Conservation (phyloP, 2,797 vertebrate genomes). For the Cyprinella venusta region DNA sequence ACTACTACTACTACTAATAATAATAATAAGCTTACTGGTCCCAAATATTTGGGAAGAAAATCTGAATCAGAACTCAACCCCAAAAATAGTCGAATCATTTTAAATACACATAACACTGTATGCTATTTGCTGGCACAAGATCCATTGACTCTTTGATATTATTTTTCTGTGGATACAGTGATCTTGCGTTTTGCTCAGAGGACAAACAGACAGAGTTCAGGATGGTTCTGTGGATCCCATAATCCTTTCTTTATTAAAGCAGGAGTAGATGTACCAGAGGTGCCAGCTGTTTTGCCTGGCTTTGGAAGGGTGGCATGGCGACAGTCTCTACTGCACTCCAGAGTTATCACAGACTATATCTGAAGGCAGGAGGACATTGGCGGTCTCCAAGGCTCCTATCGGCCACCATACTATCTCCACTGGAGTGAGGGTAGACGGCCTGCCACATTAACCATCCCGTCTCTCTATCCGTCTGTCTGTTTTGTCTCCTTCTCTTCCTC, state of each 20-base stretch:
- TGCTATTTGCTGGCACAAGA: not conserved
- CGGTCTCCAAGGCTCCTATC: constrained; percentile 97
- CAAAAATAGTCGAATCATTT: not conserved
- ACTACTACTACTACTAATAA: too few relatives aligned
- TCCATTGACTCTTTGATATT: constrained; percentile 15
- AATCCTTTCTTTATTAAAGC: constrained; percentile 60
- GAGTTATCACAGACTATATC: constrained; percentile 51
- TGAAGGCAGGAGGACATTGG: constrained; percentile 56
- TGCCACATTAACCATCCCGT: constrained; percentile 54
- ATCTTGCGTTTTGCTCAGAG: constrained; percentile 53
- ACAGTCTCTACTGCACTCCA: constrained; percentile 55
- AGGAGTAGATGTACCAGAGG: constrained; percentile 55
- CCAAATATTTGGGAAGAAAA: not conserved
- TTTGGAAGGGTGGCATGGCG: constrained; percentile 53
- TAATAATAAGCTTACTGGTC: not conserved
- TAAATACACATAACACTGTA: not conserved
- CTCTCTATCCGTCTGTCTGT: constrained; percentile 55
- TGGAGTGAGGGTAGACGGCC: constrained; percentile 32
- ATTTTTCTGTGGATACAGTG: constrained; percentile 30
- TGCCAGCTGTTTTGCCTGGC: constrained; percentile 55
- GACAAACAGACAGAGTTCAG: constrained; percentile 52
- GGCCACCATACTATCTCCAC: constrained; percentile 62
- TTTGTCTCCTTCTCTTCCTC: constrained; percentile 60
- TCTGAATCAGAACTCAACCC: not conserved
- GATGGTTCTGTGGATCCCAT: constrained; percentile 46